phyloP scores from a whole-genome alignment of 2,888 invertebrate species.

The Ectobius pallidus region DNA sequence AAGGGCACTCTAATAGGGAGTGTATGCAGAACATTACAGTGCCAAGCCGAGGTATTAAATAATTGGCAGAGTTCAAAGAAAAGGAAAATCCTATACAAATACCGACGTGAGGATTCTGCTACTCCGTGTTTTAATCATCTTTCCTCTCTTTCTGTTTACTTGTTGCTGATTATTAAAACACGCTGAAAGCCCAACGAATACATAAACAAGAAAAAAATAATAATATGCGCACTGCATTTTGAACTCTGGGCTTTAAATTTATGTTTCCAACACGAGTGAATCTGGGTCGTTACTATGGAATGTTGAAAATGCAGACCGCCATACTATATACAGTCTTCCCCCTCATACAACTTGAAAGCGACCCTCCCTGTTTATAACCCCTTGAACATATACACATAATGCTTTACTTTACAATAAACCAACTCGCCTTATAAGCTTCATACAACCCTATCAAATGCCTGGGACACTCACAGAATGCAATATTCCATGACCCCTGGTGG shows the following conservation, averaged over 20 bases:
- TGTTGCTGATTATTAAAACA: conserved; percentile 3
- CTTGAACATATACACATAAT: not conserved
- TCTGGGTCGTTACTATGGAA: not conserved
- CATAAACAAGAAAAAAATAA: not conserved
- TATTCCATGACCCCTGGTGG: not conserved
- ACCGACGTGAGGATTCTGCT: too few species aligned
- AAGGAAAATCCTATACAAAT: too few species aligned
- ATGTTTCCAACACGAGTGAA: not conserved
- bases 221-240: not conserved
- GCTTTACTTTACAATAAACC: not conserved
- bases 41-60: too few species aligned
- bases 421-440: not conserved
- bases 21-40: too few species aligned
- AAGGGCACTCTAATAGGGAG: too few species aligned
- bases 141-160: too few species aligned
- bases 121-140: too few species aligned
- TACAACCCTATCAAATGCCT: too few species aligned
- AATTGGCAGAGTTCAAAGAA: too few species aligned
- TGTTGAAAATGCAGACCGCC: not conserved
- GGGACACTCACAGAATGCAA: not conserved
- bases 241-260: not conserved
- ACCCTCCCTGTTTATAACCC: not conserved
- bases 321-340: not conserved
- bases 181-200: not conserved
- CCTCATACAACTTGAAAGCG: not conserved